phyloP scores from a whole-genome alignment of 1,140 invertebrate species.

The Caerostris darwini region DNA sequence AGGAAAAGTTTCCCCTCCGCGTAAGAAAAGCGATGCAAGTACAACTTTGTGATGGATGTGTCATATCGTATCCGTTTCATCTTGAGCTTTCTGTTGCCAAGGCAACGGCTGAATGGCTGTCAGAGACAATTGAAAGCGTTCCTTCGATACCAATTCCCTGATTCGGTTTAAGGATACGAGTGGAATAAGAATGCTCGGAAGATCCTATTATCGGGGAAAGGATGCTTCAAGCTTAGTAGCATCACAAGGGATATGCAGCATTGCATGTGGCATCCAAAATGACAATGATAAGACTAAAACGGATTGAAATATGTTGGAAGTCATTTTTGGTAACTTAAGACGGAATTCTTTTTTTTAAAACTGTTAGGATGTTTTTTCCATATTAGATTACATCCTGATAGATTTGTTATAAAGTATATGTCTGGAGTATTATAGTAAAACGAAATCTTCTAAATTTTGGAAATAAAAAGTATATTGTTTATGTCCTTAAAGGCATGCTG shows the following conservation, averaged over 20 bases:
- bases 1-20: not conserved
- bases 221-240: not conserved
- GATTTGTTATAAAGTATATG: too few species aligned
- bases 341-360: too few species aligned
- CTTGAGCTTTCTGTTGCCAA: conserved; percentile 1
- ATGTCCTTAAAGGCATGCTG: too few species aligned
- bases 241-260: not conserved
- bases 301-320: too few species aligned
- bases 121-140: conserved; percentile 33
- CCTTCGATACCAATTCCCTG: not conserved
- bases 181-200: not conserved
- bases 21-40: not conserved
- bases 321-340: too few species aligned
- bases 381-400: too few species aligned
- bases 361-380: too few species aligned
- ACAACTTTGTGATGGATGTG: conserved; percentile 13
- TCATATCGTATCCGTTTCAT: conserved; percentile 41
- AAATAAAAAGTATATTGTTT: too few species aligned
- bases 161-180: conserved; percentile 2
- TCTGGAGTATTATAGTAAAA: too few species aligned
- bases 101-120: conserved; percentile 13
- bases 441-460: too few species aligned
- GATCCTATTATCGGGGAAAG: not conserved
- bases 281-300: too few species aligned
- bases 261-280: too few species aligned